Base-by-base conservation (phyloP, 2,888 invertebrate genomes). In the Bombyx huttoni region DNA sequence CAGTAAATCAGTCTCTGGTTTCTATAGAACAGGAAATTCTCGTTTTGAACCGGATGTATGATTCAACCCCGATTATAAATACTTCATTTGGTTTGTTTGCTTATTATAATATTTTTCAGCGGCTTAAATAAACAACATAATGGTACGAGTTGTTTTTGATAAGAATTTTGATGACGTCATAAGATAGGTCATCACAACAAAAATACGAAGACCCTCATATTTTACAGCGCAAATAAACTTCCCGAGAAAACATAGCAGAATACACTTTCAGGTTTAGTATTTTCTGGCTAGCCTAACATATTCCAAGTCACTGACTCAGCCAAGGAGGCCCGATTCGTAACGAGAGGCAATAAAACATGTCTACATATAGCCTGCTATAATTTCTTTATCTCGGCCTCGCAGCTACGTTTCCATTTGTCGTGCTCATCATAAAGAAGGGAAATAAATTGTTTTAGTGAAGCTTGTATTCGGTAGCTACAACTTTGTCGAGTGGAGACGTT, bases 361-460 rank as follows among this genome's bases (percentile, higher is more conserved):
- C 58, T 52, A 50, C 57, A 57, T 56, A 71, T 67, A 70, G 64
- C 62, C 59, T 64, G 67, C 69, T 68, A 77, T 83, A 78, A 84
- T 82, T 80, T 84, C 83, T 84, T 81, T 84, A 83, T 84, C 83
- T 76, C 68, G 62, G 60, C 61, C 60, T 66, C 69, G 68, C 83
- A 84, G 81, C 73, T 65, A 64, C 61, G 70, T 68, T 75, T 74
- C 70, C 76, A 79, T 81, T 81, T 76, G 76, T 75, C 72, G 72
- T 64, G 66, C 73, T 76, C 75, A 73, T 80, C 77, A 75, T 75
- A 75, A 79, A 71, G 66, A 61, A 63, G 68, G 65, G 64, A 71
- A 75, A 77, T 78, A 75, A 74, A 75, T 78, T 78, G 72, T 75
- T 73, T 72, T 76, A 67, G 71, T 64, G 65, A 62, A 63, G 63